Base-by-base conservation (phyloP, 1,140 invertebrate species). In the Drosophila ananassae region DNA sequence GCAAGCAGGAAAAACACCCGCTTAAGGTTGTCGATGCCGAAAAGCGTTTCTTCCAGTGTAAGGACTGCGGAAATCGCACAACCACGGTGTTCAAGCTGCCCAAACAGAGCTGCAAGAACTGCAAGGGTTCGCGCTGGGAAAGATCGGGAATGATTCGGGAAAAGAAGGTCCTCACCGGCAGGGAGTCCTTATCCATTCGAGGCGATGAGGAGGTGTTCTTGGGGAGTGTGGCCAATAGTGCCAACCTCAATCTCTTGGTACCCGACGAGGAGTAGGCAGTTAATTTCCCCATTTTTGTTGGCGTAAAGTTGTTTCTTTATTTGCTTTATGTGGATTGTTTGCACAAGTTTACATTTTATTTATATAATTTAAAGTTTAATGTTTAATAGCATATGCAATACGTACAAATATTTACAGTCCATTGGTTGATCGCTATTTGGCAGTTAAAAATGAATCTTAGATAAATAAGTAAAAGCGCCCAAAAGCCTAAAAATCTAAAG, bases 11-110 rank as follows among this genome's bases (percentile, higher is more conserved):
- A 79, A 93, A 94, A 39, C 98, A 99, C 93, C 93, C 94, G 0
- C 82, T 98, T 0, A 96, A 95, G 92, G 94, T 96, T 1, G 93
- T 96, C 8, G 95, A 97, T 89, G 95, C 96, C 0, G 93, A 95
- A 13, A 98, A 98, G 85, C 93, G 97, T 64, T 99, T 98, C 92
- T 99, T 98, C 92, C 96, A 96, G 91, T 99, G 98, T 92, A 93
- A 93, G 22, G 94, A 97, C 85, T 99, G 98, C 92, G 95, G 94
- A 30, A 96, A 97, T 81, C 94, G 97, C 76, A 97, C 96, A 2
- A 94, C 95, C 47, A 95, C 95, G 44, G 93, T 98, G 22, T 95
- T 96, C 30, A 93, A 96, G 66, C 92, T 98, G 46, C 98, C 98
- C 1, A 93, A 95, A 24, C 92, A 94, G 58, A 93, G 95, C 60